Evolutionary conservation across 2,113 vertebrate genomes (phyloP), one percentile per base, ranked within the genome.

Genomic region (Actenoides lindsayi): DNA sequence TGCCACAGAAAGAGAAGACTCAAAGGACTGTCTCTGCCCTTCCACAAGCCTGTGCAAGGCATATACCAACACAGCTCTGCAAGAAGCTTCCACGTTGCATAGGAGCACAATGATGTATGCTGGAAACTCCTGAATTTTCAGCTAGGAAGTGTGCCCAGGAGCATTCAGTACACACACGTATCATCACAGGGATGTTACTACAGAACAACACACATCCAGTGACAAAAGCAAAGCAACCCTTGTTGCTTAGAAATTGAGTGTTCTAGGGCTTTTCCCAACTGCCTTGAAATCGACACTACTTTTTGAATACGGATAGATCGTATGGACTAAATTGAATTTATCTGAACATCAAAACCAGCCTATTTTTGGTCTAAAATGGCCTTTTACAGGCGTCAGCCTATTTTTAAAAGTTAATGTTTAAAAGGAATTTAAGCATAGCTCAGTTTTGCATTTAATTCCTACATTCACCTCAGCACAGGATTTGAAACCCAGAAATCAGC

Each of bases 21-120:
- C 10, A 53, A 53, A 44, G 48, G 62, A 65, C 37, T 5, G 30
- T 14, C 23, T 48, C 53, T 91, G 54, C 63, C 67, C 48, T 92
- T 67, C 37, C 63, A 77, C 50, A 46, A 0, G 1, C 25, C 51
- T 19, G 23, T 0, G 0, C 46, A 64, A 41, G 18, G 50, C 44
- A 83, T 6, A 5, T 16, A 46, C 17, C 41, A 91, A 27, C 56
- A 75, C 8, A 37, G 35, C 18, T 59, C 69, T n/a, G 0, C 2
- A 41, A 63, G 64, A 73, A 48, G 13, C 48, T 71, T 79, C 44
- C 42, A 1, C 3, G 3, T 6, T 59, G 53, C 15, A 62, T 35
- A 37, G 46, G 53, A 48, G n/a, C 62, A 16, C 28, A 59, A 59
- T 1, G 3, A 62, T 5, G 11, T 37, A 44, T 35, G 39, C 8